Percentiles rank a stretch among this genome's conserved stretches.
Conservation (phyloP, 2,113 vertebrate genomes). For the Saccopteryx leptura region DNA sequence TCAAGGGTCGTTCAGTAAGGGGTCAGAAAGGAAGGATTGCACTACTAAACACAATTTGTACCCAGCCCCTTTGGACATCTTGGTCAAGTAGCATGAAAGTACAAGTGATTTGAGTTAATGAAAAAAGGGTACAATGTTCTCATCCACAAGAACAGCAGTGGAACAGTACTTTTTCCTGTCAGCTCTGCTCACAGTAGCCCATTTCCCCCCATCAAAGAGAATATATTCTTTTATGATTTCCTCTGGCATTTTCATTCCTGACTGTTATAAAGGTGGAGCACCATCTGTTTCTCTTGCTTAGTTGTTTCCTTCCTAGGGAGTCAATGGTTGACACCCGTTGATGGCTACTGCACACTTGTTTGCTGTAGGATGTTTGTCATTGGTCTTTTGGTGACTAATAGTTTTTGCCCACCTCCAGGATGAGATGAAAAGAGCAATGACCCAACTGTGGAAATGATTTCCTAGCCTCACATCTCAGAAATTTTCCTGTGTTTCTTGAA, state of each 20-base stretch:
- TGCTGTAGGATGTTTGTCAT: neutral
- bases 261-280: neutral
- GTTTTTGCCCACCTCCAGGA: neutral
- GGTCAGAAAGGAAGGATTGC: neutral
- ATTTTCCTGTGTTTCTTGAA: neutral
- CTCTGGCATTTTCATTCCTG: no score
- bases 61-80: rapidly evolving
- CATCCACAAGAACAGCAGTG: neutral
- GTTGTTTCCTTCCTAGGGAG: neutral
- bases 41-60: no score
- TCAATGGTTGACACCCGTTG: neutral
- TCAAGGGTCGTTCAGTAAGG: neutral
- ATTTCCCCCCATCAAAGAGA: neutral
- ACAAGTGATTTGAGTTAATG: neutral
- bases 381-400: neutral
- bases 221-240: neutral
- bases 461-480: neutral
- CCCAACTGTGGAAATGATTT: neutral
- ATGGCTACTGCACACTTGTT: no score
- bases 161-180: neutral
- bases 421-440: neutral
- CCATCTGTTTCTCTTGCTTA: neutral
- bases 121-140: neutral
- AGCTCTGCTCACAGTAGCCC: neutral
- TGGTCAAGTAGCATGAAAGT: neutral